Evolutionary conservation across 2,113 vertebrate species (phyloP), one percentile per base, ranked within the genome.

Genomic region (Epinephelus fuscoguttatus): DNA sequence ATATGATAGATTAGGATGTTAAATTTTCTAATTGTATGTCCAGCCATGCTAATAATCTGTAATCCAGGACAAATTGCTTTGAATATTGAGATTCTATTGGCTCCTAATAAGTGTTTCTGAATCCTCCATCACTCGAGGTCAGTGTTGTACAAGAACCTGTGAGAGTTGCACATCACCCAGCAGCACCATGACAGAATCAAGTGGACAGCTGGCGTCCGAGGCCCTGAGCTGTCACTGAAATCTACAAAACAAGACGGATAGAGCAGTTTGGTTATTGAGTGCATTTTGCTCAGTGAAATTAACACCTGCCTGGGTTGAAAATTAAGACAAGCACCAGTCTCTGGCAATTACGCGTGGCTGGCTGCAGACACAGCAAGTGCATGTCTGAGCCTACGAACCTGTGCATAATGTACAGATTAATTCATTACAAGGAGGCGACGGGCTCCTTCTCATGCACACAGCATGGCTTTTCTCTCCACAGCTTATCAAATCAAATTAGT

Each of bases 401-500:
- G 73, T 76, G 53, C 75, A 72, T 68, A 63, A 83, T 63, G 76
- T 74, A 67, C 70, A 67, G 60, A 60, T 74, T 62, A 78, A 88
- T 84, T 88, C 80, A 85, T 80, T 67, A 82, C 78, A 63, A 27
- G 30, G 23, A 81, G 62, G 78, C 62, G 0, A 55, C 72, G 63
- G 33, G 60, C 59, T 64, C 40, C 40, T 81, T 68, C 19, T 9
- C 52, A 40, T 70, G 63, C 76, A 82, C 11, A 0, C 73, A 57
- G 75, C 79, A 33, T 27, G 70, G 21, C 68, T 77, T 62, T 47
- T 70, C 73, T 70, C 74, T 80, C 25, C 70, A 57, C 50, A 49
- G 66, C 60, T 56, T 33, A 71, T 86, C 84, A 78, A 83, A 82
- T 80, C 52, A 83, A 88, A 89, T 87, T 53, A 90, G 72, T 60